phyloP scores from a whole-genome alignment of 2,113 vertebrate genomes.

The Varanus komodoensis region DNA sequence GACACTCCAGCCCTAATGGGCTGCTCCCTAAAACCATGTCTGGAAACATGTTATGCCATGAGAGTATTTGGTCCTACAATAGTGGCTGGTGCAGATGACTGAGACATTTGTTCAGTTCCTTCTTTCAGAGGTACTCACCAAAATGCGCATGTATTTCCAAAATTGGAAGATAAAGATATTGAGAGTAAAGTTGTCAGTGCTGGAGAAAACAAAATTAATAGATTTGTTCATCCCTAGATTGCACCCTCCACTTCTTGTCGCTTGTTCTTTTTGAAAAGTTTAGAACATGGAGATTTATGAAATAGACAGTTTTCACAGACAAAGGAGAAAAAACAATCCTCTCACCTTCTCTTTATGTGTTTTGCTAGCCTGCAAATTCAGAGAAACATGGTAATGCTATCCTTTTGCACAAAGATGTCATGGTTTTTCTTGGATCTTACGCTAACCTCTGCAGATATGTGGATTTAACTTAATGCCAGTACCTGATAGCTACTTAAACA shows the following conservation, averaged over 20 bases:
- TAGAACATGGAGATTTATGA: background rate
- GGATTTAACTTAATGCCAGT: constrained; percentile 59
- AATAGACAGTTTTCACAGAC: background rate
- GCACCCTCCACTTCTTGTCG: background rate
- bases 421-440: constrained; percentile 23
- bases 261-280: background rate
- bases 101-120: too few species aligned
- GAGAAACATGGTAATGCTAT: background rate
- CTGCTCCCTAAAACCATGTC: too few species aligned
- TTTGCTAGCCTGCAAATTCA: constrained; percentile 11
- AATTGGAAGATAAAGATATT: too few species aligned
- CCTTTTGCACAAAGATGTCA: background rate
- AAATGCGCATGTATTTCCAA: too few species aligned
- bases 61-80: too few species aligned
- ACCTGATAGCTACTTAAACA: constrained; percentile 51
- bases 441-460: constrained; percentile 26
- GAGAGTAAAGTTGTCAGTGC: too few species aligned
- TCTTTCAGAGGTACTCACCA: too few species aligned
- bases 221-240: background rate
- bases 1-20: too few species aligned
- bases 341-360: too few species aligned
- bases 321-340: background rate
- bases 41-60: too few species aligned
- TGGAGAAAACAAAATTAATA: background rate
- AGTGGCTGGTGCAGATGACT: too few species aligned